These are phyloP conservation scores for Sturnus vulgaris DNA, from an alignment of 2,113 vertebrate genomes.

Conservation along the genomic window DNA sequence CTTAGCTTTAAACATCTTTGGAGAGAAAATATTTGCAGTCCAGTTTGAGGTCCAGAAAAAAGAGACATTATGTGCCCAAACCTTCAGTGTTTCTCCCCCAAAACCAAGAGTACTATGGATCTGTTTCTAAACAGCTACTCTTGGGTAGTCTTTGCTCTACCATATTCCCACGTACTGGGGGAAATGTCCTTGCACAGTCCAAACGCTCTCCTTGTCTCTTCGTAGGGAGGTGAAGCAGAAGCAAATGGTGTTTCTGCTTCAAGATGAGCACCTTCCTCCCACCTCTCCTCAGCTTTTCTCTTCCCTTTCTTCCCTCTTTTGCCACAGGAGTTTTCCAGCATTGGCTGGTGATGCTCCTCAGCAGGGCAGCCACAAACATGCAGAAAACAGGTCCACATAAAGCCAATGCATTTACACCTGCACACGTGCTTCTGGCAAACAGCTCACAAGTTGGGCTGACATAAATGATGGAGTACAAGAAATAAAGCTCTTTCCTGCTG, in stretches of 20 bases:
- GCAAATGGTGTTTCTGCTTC: not conserved
- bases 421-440: accelerated
- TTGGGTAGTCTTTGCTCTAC: not conserved
- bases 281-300: not conserved
- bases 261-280: not conserved
- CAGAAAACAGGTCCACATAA: not conserved
- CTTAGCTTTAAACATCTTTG: not conserved
- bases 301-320: not conserved
- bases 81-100: not conserved
- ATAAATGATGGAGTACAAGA: not conserved
- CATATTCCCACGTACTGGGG: not conserved
- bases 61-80: not conserved
- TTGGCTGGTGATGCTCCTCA: not conserved
- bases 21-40: not conserved
- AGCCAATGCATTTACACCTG: not conserved
- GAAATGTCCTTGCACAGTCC: not conserved
- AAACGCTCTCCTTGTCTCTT: not conserved
- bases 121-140: not conserved
- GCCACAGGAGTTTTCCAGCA: not conserved
- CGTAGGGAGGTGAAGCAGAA: not conserved
- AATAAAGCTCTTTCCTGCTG: not conserved
- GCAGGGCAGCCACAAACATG: accelerated
- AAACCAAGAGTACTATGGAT: not conserved
- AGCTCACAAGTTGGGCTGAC: not conserved
- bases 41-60: not conserved